phyloP scores from a whole-genome alignment of 2,888 invertebrate genomes.

The Euzophera pinguis region DNA sequence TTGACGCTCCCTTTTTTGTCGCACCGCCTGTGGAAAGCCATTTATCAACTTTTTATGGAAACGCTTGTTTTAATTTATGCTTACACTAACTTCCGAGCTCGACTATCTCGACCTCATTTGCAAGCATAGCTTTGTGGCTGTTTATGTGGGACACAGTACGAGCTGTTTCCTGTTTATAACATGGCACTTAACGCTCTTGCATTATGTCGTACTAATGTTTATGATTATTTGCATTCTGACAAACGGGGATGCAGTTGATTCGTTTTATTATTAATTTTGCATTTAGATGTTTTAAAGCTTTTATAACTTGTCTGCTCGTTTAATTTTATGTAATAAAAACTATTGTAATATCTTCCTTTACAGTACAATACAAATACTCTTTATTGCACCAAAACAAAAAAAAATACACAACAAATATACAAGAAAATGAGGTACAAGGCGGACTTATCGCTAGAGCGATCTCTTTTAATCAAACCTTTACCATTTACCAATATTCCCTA shows the following conservation, averaged over 20 bases:
- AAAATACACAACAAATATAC: too few relatives aligned
- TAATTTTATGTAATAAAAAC: too few relatives aligned
- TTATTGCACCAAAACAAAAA: too few relatives aligned
- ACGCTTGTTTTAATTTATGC: constrained; percentile 78
- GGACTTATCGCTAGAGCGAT: too few relatives aligned
- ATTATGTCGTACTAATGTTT: constrained; percentile 31
- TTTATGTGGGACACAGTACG: constrained; percentile 43
- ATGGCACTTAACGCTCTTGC: constrained; percentile 31
- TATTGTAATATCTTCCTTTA: too few relatives aligned
- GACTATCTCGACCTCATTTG: constrained; percentile 72
- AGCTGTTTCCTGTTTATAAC: constrained; percentile 45
- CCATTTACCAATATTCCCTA: not conserved
- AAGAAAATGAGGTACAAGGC: too few relatives aligned
- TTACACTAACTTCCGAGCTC: constrained; percentile 66
- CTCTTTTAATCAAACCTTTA: too few relatives aligned
- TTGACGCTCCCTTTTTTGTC: constrained; percentile 70
- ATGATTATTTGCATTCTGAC: constrained; percentile 16
- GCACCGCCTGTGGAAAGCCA: constrained; percentile 66
- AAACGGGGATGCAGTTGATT: constrained; percentile 14
- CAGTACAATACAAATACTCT: too few relatives aligned
- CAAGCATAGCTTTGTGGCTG: constrained; percentile 58
- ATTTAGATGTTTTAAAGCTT: constrained; percentile 11
- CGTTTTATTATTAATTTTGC: constrained; percentile 23
- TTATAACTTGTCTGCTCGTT: not conserved
- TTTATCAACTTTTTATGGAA: constrained; percentile 78